A percentile compares a stretch with the other conserved stretches of the same genome.
Conservation (phyloP, 2,797 vertebrate genomes). For the Poeciliopsis infans region DNA sequence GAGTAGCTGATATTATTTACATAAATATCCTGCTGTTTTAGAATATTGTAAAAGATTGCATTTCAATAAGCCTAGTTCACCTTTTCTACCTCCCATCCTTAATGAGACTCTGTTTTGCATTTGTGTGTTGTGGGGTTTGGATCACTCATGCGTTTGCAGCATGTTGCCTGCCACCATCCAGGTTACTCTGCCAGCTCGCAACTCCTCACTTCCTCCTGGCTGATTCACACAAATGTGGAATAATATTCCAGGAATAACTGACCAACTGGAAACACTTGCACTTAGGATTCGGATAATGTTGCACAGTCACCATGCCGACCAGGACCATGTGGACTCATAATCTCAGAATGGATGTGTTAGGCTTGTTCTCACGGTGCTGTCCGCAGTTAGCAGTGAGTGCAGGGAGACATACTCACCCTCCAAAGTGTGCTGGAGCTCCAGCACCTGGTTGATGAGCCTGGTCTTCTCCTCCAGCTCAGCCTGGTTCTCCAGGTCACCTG, state of each 20-base stretch:
- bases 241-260: background rate
- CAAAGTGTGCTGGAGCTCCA: conserved; percentile 98
- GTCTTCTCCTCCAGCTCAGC: conserved; percentile 98
- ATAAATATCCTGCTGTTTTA: background rate
- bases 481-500: conserved; percentile 96
- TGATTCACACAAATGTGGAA: background rate
- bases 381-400: background rate
- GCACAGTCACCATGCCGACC: background rate
- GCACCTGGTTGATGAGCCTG: conserved; percentile 96
- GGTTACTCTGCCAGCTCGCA: no score
- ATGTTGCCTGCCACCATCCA: background rate
- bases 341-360: background rate
- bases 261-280: background rate
- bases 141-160: no score
- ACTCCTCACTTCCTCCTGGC: background rate
- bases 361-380: background rate
- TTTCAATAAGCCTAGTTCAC: background rate
- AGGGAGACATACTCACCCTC: conserved; percentile 84
- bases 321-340: background rate
- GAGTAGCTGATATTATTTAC: background rate
- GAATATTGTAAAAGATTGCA: background rate
- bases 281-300: background rate
- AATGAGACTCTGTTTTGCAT: background rate
- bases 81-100: background rate
- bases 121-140: background rate